Conservation (phyloP, 2,888 invertebrate species). For the Drosophila sordidapex region DNA sequence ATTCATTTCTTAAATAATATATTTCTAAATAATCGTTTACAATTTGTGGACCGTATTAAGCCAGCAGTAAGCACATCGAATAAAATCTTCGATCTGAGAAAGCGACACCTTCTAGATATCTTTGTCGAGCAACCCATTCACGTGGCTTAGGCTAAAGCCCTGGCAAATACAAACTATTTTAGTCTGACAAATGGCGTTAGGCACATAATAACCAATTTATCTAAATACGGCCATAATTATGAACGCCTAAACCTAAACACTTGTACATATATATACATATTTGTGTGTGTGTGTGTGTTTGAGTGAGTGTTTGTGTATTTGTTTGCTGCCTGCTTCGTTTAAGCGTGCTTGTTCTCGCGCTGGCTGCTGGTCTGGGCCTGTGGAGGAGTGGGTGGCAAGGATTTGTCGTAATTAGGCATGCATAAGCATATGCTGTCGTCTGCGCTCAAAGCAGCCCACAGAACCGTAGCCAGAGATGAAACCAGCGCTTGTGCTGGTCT, state of each 20-base stretch:
- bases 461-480: constrained; percentile 26
- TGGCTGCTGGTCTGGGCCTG: constrained; percentile 7
- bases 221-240: constrained; percentile 81
- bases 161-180: constrained; percentile 71
- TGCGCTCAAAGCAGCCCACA: constrained; percentile 63
- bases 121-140: constrained; percentile 20
- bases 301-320: constrained; percentile 12
- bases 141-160: constrained; percentile 3
- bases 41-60: background rate
- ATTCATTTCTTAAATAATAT: background rate
- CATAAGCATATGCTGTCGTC: constrained; percentile 81
- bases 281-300: constrained; percentile 13
- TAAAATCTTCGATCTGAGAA: background rate
- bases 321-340: constrained; percentile 64
- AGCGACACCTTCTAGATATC: background rate
- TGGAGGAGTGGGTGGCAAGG: constrained; percentile 55
- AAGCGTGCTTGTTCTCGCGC: constrained; percentile 64
- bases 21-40: too few species aligned
- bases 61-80: background rate
- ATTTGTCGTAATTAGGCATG: constrained; percentile 81
- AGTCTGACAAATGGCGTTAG: constrained; percentile 80
- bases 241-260: constrained; percentile 49
- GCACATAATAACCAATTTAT: constrained; percentile 82
- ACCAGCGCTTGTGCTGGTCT: constrained; percentile 16
- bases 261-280: background rate